Evolutionary conservation across 2,888 invertebrate species (phyloP), one percentile per base, ranked within the genome.

Genomic region (Amiota mariae): DNA sequence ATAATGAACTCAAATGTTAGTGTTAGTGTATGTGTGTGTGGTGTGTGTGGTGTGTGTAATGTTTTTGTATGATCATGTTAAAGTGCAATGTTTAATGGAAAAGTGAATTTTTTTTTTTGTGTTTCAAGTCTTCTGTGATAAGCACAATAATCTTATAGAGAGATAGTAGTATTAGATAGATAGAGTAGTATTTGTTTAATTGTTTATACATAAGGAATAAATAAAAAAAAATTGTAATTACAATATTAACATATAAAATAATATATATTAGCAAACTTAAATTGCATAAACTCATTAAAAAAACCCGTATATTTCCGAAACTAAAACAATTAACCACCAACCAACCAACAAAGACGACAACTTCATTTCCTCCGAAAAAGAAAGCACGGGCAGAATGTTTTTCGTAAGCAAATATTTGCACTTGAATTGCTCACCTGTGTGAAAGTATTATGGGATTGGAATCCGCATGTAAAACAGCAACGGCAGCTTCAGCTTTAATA

Each of bases 401-500:
- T 68, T 72, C 18, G 13, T 85, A 78, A 77, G 80, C 74, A 75
- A 66, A 20, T 9, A 76, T 81, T 82, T 74, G 81, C 73, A 72
- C 66, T 72, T 72, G 76, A 75, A 82, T 83, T 81, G 82, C 82
- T 87, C 88, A 95, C 95, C 97, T 94, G 91, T 98, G 96, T 64
- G 97, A 96, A 77, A 98, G 90, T 72, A 96, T 94, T 82, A 97
- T 94, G 76, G 95, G 94, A 89, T 93, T 93, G 80, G 96, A 95
- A 88, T 98, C 97, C 59, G 96, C 94, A 89, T 97, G 97, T 70
- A 97, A 91, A 15, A 98, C 96, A 73, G 94, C 94, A 18, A 98
- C 95, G 57, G 97, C 93, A 73, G 95, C 95, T 90, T 98, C 98
- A 24, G 97, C 97, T 90, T 95, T 95, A 75, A 98, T 95, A 91